Evolutionary conservation across 1,140 invertebrate genomes (phyloP), one percentile per base, ranked within the genome.

Genomic region (Hermetia illucens): DNA sequence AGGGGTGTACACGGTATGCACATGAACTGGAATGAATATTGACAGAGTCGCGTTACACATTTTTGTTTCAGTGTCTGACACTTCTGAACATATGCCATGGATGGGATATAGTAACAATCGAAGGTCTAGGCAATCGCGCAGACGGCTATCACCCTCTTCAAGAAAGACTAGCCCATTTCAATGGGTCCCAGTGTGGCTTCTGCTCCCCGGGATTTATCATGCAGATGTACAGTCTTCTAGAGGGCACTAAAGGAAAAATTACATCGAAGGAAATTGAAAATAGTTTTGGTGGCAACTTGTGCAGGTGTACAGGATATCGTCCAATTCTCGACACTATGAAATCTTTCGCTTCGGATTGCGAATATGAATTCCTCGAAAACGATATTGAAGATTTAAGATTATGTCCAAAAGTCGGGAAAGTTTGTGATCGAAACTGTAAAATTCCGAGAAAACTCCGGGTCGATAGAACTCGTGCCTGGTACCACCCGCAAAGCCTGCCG

Each of bases 311-410:
- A 2, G 83, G 83, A 0, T 85, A 83, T 48, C 62, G 82, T 41
- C 76, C 82, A 3, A 87, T 87, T 48, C 58, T 87, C 15, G 76
- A 82, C 25, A 69, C 79, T 4, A 84, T 84, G 48, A 82, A 81
- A 56, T 70, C 71, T 21, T 71, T 79, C 34, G 71, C 73, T 4
- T 61, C 44, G 25, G 75, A 80, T 49, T 69, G 70, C 1, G 49
- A 62, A 15, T 40, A 61, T 12, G 44, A 58, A 12, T 49, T 65
- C 5, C 59, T 61, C 32, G 53, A 70, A 39, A 49, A 56, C 2
- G 75, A 79, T 44, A 66, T 78, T 37, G 74, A 79, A 61, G 75
- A 68, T 45, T 38, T 63, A 17, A 39, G 22, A 16, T 55, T 52
- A 24, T 59, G 55, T 33, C 33, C 31, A 13, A 39, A 39, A 35